These are phyloP conservation scores for Pelochelys cantorii DNA, from an alignment of 2,797 vertebrate species.

Conservation along the genomic window DNA sequence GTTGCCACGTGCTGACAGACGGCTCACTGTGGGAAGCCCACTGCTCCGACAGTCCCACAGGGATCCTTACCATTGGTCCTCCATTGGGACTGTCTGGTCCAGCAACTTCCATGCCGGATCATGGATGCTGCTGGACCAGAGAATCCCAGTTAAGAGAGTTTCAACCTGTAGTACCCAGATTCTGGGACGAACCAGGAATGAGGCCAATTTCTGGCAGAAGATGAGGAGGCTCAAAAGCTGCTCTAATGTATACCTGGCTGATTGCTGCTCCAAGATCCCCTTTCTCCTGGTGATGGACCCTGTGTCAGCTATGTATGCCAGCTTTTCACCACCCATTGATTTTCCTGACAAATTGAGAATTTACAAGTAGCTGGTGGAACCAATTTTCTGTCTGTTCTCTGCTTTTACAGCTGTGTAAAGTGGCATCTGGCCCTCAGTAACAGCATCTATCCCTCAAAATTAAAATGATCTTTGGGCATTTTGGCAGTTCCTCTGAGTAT, in stretches of 20 bases:
- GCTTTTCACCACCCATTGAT: not conserved
- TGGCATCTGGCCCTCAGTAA: not conserved
- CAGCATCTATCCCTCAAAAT: conserved; percentile 47
- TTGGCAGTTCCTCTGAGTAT: conserved; percentile 5
- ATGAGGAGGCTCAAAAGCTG: not conserved
- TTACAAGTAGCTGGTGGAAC: not conserved
- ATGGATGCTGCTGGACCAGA: too few relatives aligned
- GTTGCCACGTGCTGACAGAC: too few relatives aligned
- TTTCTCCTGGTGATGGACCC: not conserved
- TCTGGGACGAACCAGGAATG: not conserved
- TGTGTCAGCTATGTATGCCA: not conserved
- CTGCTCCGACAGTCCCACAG: too few relatives aligned
- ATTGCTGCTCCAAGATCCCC: not conserved
- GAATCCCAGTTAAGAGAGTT: too few relatives aligned
- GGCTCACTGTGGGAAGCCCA: too few relatives aligned
- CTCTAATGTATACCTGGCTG: not conserved
- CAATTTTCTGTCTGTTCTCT: not conserved
- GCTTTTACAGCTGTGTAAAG: not conserved
- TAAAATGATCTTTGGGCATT: conserved; percentile 42
- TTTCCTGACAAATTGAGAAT: not conserved
- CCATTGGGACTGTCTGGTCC: too few relatives aligned
- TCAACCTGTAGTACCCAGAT: not conserved
- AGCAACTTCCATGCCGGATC: too few relatives aligned
- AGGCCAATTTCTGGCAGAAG: not conserved
- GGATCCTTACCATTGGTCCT: too few relatives aligned